Evolutionary conservation across 1,140 invertebrate genomes (phyloP).

Genomic region (Atopsyche davidsoni): DNA sequence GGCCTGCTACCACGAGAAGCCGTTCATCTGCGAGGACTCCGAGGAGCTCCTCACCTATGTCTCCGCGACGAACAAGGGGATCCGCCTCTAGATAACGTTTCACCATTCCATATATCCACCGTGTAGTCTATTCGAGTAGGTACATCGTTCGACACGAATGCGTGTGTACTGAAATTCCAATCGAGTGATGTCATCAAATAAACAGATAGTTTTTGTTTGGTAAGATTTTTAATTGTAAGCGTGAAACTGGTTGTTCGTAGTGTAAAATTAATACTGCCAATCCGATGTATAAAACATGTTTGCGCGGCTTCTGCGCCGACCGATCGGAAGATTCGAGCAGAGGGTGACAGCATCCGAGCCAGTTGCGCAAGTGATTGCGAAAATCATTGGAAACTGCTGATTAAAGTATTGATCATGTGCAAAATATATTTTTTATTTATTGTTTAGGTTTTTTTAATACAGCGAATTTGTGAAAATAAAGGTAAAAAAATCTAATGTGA

Average conservation of each 20-base stretch:
- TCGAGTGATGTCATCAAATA: constrained; percentile 12
- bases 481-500: too few relatives aligned
- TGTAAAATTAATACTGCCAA: not conserved
- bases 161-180: constrained; percentile 5
- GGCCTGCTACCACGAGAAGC: constrained; percentile 87
- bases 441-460: constrained; percentile 8
- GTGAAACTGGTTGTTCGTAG: constrained; percentile 9
- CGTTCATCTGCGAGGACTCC: constrained; percentile 82
- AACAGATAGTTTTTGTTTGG: constrained; percentile 10
- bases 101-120: not conserved
- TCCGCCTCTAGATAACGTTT: constrained; percentile 58
- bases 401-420: not conserved
- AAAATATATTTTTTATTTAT: constrained; percentile 12
- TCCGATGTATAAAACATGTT: not conserved
- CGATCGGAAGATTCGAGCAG: not conserved
- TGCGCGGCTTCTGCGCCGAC: not conserved
- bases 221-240: constrained; percentile 16
- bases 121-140: not conserved
- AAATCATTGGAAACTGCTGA: not conserved
- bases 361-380: not conserved
- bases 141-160: not conserved
- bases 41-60: constrained; percentile 81
- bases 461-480: constrained; percentile 11
- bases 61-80: constrained; percentile 69
- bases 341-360: not conserved